Percentiles rank a stretch among this genome's conserved stretches.
Conservation (phyloP, 2,888 invertebrate genomes). For the Nipponacmea schrenckii region DNA sequence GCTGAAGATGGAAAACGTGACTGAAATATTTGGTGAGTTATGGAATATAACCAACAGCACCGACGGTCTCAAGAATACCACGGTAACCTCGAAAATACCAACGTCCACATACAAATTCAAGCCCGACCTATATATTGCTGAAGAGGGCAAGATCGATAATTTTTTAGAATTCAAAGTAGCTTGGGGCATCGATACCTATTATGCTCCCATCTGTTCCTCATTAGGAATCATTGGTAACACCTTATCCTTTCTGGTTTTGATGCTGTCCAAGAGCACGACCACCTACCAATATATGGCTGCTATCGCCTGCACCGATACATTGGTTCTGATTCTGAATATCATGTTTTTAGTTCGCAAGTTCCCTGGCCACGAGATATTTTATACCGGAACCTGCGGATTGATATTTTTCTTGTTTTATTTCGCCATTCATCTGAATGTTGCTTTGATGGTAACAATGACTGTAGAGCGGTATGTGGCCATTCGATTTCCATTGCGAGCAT, state of each 20-base stretch:
- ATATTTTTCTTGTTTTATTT: conserved; percentile 25
- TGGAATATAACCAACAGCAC: neutral
- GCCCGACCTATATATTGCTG: conserved; percentile 5
- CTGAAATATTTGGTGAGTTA: neutral
- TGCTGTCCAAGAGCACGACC: conserved; percentile 13
- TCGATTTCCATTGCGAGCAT: conserved; percentile 20
- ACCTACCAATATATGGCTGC: conserved; percentile 28
- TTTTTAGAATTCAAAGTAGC: conserved; percentile 17
- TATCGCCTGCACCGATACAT: conserved; percentile 22
- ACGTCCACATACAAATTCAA: conserved; percentile 9
- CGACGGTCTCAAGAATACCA: neutral
- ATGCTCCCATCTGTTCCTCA: conserved; percentile 14
- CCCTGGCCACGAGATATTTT: conserved; percentile 24
- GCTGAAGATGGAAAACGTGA: neutral
- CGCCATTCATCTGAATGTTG: conserved; percentile 26
- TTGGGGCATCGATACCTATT: conserved; percentile 11
- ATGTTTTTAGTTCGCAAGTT: conserved; percentile 27
- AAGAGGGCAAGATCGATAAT: conserved; percentile 6
- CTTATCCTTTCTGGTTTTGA: conserved; percentile 22
- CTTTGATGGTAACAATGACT: conserved; percentile 25
- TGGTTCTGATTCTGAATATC: conserved; percentile 26
- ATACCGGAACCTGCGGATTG: conserved; percentile 22
- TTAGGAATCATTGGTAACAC: conserved; percentile 26
- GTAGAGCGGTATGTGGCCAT: conserved; percentile 29
- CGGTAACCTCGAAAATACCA: neutral